These are phyloP conservation scores for Tetheella fluctuosa DNA, from an alignment of 2,888 invertebrate genomes.

Conservation along the genomic window DNA sequence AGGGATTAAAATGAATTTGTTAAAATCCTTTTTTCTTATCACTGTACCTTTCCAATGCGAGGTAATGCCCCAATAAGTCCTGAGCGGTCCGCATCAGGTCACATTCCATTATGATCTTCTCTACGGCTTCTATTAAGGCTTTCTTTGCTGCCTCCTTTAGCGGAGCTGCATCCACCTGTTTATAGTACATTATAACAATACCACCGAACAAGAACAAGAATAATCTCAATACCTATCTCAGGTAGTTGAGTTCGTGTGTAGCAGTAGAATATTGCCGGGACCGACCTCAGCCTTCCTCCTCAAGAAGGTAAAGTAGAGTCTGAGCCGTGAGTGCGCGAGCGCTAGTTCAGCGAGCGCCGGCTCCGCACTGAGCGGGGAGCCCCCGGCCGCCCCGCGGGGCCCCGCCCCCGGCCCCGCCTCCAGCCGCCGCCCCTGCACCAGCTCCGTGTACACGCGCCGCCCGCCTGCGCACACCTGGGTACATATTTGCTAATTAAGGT, in stretches of 20 bases:
- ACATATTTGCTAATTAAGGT: neutral
- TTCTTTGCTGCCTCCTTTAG: slow-evolving; percentile 49
- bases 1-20: too few species aligned
- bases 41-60: slow-evolving; percentile 94
- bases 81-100: slow-evolving; percentile 91
- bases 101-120: slow-evolving; percentile 88
- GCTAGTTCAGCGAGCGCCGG: slow-evolving; percentile 95
- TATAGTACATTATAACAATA: too few species aligned
- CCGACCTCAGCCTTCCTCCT: slow-evolving; percentile 87
- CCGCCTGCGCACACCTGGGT: slow-evolving; percentile 58
- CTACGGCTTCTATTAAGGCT: slow-evolving; percentile 59
- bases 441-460: slow-evolving; percentile 49
- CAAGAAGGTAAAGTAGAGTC: slow-evolving; percentile 95
- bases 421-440: slow-evolving; percentile 41
- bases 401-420: slow-evolving; percentile 29
- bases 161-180: slow-evolving; percentile 54
- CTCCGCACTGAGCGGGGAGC: slow-evolving; percentile 84
- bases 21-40: too few species aligned
- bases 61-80: slow-evolving; percentile 93
- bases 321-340: slow-evolving; percentile 94
- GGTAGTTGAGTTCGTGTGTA: too few species aligned
- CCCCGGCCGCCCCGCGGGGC: slow-evolving; percentile 17
- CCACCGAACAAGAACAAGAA: neutral
- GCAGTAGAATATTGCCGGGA: too few species aligned
- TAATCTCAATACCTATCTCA: too few species aligned